Evolutionary conservation across 2,888 invertebrate genomes (phyloP), one percentile per base, ranked within the genome.

Genomic region (Drepanosiphum platanoidis): DNA sequence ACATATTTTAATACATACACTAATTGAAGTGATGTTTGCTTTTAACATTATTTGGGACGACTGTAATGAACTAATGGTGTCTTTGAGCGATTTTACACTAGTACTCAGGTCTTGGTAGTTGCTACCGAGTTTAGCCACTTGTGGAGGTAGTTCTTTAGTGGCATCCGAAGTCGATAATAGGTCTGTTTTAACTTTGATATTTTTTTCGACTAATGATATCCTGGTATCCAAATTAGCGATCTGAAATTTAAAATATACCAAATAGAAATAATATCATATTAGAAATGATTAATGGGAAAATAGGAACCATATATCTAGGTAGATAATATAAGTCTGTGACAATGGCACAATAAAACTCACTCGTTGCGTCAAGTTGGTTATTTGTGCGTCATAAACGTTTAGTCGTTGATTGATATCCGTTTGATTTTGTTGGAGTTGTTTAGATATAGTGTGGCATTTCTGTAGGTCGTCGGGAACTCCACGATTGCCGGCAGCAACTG

Each of bases 401-500:
- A 94, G 89, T 88, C 93, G 92, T 77, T 89, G 89, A 87, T 91
- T 92, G 80, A 94, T 91, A 80, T 91, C 90, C 42, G 92, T 93
- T 88, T 94, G 93, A 89, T 94, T 94, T 87, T 92, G 92, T 87
- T 92, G 91, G 70, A 94, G 90, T 88, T 92, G 93, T 88, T 92
- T 93, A 15, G 94, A 92, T 11, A 93, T 91, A 18, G 94, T 93
- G 89, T 94, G 94, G 89, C 93, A 94, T 88, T 93, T 91, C 90
- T 94, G 94, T 79, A 94, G 89, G 2, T 92, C 93, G 89, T 94
- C 94, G 79, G 93, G 93, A 87, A 94, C 92, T 86, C 92, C 92
- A 89, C 92, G 92, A 89, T 92, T 94, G 88, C 93, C 93, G 86
- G 93, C 93, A 86, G 90, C 90, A 88, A 94, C 93, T 90, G 92